Conservation (phyloP, 2,113 vertebrate species). For the Nycticryphes semicollaris region DNA sequence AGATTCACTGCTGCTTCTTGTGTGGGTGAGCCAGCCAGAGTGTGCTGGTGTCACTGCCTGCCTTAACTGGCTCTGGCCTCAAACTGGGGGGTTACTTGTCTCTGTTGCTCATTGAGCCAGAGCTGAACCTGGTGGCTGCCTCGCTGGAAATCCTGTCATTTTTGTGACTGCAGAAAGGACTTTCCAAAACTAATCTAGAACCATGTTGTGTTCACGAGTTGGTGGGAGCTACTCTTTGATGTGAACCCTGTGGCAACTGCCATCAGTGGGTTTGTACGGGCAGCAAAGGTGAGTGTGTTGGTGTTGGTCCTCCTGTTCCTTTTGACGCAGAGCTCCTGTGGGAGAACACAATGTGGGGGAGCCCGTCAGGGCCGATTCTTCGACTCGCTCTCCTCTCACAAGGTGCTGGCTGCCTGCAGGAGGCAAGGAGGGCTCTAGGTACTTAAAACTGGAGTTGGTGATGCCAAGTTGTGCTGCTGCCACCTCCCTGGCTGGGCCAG, state of each 20-base stretch:
- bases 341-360: not conserved
- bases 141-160: accelerated
- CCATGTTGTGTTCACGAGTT: not conserved
- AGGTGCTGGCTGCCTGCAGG: accelerated
- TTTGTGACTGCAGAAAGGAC: not conserved
- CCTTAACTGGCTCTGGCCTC: not conserved
- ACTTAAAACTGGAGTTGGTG: not conserved
- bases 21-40: not conserved
- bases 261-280: not conserved
- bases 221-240: not conserved
- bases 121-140: not conserved
- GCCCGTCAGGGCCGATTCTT: accelerated
- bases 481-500: not conserved
- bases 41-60: accelerated
- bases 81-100: accelerated
- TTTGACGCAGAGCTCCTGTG: not conserved
- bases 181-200: not conserved
- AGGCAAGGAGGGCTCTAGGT: not conserved
- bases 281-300: not conserved
- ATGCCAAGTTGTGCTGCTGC: not conserved
- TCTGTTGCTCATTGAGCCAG: not conserved
- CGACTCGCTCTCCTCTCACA: not conserved
- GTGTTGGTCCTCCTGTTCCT: not conserved
- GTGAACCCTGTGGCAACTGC: not conserved
- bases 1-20: accelerated